phyloP scores from a whole-genome alignment of 2,113 vertebrate genomes.

The Dromas ardeola region DNA sequence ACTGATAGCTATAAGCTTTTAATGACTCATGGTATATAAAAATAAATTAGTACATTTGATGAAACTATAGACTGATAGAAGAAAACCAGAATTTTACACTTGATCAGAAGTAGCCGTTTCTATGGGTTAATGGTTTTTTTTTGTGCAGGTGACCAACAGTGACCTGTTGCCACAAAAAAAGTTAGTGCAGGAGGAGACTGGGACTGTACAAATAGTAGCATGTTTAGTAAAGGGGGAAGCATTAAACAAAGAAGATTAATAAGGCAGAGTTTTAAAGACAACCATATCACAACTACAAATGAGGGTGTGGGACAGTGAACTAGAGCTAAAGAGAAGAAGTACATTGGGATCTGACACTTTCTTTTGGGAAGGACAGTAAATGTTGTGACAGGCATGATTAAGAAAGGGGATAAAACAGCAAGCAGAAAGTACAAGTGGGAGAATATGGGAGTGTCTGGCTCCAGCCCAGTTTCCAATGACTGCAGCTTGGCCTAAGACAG shows the following conservation, averaged over 20 bases:
- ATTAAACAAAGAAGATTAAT: not conserved
- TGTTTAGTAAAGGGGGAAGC: not conserved
- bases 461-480: not conserved
- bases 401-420: not conserved
- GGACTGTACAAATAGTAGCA: not conserved
- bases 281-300: not conserved
- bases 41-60: not conserved
- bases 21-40: not conserved
- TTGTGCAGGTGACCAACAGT: not conserved
- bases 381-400: not conserved
- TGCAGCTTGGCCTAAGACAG: not conserved
- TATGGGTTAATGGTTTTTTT: not conserved
- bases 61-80: not conserved
- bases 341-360: rapidly evolving
- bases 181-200: not conserved
- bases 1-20: not conserved
- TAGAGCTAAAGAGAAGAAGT: not conserved
- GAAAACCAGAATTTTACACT: not conserved
- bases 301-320: not conserved
- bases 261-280: not conserved
- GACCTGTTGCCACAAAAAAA: not conserved
- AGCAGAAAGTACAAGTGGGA: not conserved
- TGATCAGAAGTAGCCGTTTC: not conserved
- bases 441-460: not conserved
- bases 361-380: not conserved